Percentiles rank a stretch among this genome's conserved stretches.
phyloP scores from a whole-genome alignment of 2,888 invertebrate species.

The Abrostola tripartita region DNA sequence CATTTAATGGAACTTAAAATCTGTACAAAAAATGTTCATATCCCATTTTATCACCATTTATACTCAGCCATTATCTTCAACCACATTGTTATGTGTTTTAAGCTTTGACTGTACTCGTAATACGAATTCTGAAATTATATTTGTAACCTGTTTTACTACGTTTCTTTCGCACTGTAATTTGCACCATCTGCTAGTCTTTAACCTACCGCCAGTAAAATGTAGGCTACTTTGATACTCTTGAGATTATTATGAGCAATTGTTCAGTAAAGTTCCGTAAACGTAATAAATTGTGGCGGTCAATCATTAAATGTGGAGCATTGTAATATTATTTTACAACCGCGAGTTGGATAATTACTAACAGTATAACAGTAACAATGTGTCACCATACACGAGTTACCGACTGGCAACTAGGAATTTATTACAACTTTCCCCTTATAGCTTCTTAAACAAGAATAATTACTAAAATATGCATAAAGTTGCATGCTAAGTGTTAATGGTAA shows the following conservation, averaged over 20 bases:
- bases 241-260: not conserved
- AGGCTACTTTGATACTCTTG: not conserved
- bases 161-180: conserved; percentile 11
- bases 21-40: conserved; percentile 36
- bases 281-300: not conserved
- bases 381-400: too few species aligned
- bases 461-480: conserved; percentile 25
- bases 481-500: conserved; percentile 15
- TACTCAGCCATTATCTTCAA: conserved; percentile 39
- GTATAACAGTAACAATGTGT: conserved; percentile 14
- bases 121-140: conserved; percentile 16
- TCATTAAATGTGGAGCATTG: too few species aligned
- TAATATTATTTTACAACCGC: conserved; percentile 16
- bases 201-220: not conserved
- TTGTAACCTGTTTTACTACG: conserved; percentile 28
- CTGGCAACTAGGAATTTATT: conserved; percentile 9
- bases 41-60: conserved; percentile 34
- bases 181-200: not conserved
- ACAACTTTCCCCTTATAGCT: conserved; percentile 39
- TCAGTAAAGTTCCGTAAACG: not conserved
- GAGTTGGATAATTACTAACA: conserved; percentile 31
- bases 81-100: conserved; percentile 34
- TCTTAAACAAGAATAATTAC: conserved; percentile 17
- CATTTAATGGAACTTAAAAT: conserved; percentile 43
- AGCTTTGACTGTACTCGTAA: conserved; percentile 20